These are phyloP conservation scores for Siphonodentalium dalli DNA, from an alignment of 2,888 invertebrate species.

Conservation along the genomic window DNA sequence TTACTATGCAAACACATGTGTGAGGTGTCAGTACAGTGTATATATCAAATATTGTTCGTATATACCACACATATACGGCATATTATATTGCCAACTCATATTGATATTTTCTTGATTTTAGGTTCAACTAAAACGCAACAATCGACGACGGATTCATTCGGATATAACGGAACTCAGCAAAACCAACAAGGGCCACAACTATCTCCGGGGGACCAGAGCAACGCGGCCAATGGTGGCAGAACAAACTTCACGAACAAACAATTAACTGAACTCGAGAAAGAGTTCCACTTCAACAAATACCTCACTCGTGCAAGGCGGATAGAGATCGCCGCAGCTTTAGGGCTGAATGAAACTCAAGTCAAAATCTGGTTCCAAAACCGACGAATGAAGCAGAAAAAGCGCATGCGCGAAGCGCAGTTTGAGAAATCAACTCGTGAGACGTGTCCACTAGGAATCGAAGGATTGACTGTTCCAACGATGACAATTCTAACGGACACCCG, in stretches of 20 bases:
- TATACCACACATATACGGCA: too few species aligned
- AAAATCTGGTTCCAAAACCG: constrained; percentile 67
- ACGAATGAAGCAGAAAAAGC: constrained; percentile 65
- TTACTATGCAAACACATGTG: too few species aligned
- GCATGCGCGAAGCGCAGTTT: constrained; percentile 60
- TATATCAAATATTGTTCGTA: too few species aligned
- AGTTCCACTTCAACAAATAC: constrained; percentile 99
- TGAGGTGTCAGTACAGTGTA: too few species aligned
- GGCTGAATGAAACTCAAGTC: constrained; percentile 90
- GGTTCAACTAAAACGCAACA: too few species aligned
- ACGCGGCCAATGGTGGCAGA: too few species aligned
- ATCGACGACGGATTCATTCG: too few species aligned
- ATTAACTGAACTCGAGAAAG: constrained; percentile 97
- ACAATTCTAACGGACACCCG: constrained; percentile 44
- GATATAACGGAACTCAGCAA: too few species aligned
- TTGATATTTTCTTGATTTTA: too few species aligned
- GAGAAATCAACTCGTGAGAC: constrained; percentile 39
- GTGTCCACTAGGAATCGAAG: constrained; percentile 42
- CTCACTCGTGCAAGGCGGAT: constrained; percentile 94
- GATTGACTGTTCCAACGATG: constrained; percentile 43
- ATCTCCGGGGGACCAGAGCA: too few species aligned
- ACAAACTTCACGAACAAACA: constrained; percentile 99
- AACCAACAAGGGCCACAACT: too few species aligned
- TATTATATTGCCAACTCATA: too few species aligned
- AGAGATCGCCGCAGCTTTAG: constrained; percentile 95